A percentile compares a stretch with the other conserved stretches of the same genome.
Conservation (phyloP, 1,140 invertebrate species). For the Anthonomus grandis region DNA sequence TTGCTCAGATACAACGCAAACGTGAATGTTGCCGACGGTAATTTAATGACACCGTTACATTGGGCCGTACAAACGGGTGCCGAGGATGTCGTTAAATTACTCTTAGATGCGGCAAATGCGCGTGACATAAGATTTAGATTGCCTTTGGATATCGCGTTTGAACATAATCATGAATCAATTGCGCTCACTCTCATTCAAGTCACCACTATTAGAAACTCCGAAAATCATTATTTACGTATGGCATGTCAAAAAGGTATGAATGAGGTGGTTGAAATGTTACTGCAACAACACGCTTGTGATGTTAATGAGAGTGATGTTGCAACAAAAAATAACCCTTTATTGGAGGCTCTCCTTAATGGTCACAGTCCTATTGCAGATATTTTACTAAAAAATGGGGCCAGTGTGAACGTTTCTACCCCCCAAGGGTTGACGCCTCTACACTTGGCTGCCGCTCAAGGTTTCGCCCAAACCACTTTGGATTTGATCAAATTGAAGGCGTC, state of each 20-base stretch:
- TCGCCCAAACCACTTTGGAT: neutral
- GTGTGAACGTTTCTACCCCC: neutral
- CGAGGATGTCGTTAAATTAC: neutral
- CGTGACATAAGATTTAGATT: neutral
- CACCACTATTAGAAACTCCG: neutral
- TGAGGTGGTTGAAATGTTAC: neutral
- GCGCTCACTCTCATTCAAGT: neutral
- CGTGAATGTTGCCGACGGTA: neutral
- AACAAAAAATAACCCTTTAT: neutral
- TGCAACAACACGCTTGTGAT: neutral
- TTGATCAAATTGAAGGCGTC: neutral
- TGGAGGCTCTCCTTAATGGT: neutral
- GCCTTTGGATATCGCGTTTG: neutral
- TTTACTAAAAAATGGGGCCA: neutral
- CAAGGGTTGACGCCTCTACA: neutral
- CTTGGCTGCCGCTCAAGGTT: neutral
- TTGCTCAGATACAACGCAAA: neutral
- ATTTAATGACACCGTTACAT: neutral
- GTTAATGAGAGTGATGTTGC: neutral
- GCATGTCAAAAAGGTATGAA: neutral
- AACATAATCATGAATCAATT: neutral
- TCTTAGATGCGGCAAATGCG: neutral
- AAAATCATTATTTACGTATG: neutral
- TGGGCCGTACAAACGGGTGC: neutral
- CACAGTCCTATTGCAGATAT: neutral